phyloP scores from a whole-genome alignment of 2,888 invertebrate genomes.

The Apomyelois bistriatella region DNA sequence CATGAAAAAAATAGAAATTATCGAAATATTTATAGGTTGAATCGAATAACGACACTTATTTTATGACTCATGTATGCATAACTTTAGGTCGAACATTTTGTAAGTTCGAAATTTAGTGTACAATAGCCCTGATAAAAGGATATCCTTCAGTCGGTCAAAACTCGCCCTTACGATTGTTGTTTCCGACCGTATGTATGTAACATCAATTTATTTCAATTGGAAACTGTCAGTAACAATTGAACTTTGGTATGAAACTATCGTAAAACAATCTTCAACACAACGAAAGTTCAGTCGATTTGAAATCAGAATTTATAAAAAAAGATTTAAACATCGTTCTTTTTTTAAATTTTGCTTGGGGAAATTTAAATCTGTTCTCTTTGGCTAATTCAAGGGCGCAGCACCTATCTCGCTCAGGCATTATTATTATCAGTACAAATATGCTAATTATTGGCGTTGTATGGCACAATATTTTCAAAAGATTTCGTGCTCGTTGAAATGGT shows the following conservation, averaged over 20 bases:
- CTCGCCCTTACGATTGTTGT: not conserved
- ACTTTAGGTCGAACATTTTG: not conserved
- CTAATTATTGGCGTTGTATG: not conserved
- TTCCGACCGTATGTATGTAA: constrained; percentile 12
- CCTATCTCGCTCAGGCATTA: not conserved
- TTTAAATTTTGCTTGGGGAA: not conserved
- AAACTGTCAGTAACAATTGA: constrained; percentile 47
- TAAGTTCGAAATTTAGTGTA: not conserved
- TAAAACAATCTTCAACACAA: constrained; percentile 23
- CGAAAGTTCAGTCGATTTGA: constrained; percentile 6
- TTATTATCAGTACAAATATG: not conserved
- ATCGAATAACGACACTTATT: not conserved
- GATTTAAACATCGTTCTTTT: no score
- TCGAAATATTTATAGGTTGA: not conserved
- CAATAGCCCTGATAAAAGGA: not conserved
- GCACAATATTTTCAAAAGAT: not conserved
- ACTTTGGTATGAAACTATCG: constrained; percentile 35
- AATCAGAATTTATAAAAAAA: not conserved
- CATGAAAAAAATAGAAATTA: not conserved
- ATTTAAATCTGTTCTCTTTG: not conserved
- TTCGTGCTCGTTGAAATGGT: not conserved
- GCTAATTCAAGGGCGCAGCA: not conserved
- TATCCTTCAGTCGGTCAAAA: constrained; percentile 3
- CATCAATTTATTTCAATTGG: constrained; percentile 64
- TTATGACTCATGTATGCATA: not conserved